These are phyloP conservation scores for Trypoxylus dichotomus DNA, from an alignment of 1,140 invertebrate genomes.

Conservation along the genomic window DNA sequence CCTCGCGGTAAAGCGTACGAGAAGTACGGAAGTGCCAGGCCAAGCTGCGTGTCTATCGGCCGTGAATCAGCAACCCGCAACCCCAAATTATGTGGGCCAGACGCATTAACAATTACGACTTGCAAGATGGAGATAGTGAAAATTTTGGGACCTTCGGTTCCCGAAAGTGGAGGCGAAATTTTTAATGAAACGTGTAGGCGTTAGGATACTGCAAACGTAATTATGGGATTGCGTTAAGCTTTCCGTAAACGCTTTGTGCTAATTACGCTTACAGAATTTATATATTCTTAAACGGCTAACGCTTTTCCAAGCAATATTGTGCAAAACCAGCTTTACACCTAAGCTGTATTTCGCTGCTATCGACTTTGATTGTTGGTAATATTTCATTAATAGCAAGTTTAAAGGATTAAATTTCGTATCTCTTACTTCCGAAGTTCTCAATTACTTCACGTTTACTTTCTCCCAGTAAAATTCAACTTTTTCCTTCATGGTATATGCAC, in stretches of 20 bases:
- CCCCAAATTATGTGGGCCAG: slow-evolving; percentile 22
- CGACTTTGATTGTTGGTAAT: too few species aligned
- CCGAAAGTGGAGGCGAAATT: not conserved
- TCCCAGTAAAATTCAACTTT: too few species aligned
- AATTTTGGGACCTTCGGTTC: not conserved
- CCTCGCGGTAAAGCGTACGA: not conserved
- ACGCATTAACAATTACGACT: slow-evolving; percentile 22
- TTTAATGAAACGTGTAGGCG: not conserved
- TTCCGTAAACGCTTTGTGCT: not conserved
- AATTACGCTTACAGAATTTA: not conserved
- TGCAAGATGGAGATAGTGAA: slow-evolving; percentile 21
- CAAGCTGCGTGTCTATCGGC: slow-evolving; percentile 20
- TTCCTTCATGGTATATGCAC: too few species aligned
- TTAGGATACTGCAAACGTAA: not conserved
- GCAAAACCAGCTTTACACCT: too few species aligned
- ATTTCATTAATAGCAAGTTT: too few species aligned
- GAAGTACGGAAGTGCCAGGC: slow-evolving; percentile 13
- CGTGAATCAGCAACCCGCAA: slow-evolving; percentile 22
- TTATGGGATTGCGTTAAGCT: not conserved
- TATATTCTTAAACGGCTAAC: too few species aligned
- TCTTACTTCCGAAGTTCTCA: too few species aligned
- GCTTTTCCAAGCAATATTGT: too few species aligned
- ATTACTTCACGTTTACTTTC: too few species aligned
- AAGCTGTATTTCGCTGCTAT: too few species aligned
- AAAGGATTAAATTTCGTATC: too few species aligned